These are phyloP conservation scores for Porites rus DNA, from an alignment of 92 coral and sea anemone genomes.

Conservation along the genomic window DNA sequence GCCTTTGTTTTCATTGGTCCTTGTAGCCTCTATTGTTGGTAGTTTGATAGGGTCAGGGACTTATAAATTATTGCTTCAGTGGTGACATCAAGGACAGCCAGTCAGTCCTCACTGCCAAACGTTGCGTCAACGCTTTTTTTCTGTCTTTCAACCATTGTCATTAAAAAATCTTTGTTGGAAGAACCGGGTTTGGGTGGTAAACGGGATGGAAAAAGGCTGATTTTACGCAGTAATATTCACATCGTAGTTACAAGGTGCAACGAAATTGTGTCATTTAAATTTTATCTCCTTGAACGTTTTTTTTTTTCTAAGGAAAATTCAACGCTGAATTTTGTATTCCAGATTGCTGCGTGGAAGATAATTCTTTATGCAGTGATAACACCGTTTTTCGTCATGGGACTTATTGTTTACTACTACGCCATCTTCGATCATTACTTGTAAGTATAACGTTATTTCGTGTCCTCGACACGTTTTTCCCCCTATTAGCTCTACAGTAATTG, in stretches of 20 bases:
- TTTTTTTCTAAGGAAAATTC: background rate
- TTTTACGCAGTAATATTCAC: background rate
- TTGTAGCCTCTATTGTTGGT: too few species aligned
- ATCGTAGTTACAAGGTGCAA: background rate
- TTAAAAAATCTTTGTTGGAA: too few species aligned
- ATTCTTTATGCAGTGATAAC: conserved; percentile 77
- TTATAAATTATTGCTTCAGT: too few species aligned
- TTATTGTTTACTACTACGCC: conserved; percentile 83
- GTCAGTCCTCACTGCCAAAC: too few species aligned
- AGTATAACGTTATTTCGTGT: conserved; percentile 34
- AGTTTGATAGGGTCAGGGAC: too few species aligned
- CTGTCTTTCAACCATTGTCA: too few species aligned
- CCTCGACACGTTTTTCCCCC: background rate
- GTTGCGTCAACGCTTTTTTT: too few species aligned
- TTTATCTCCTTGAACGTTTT: background rate
- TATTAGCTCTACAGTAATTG: too few species aligned
- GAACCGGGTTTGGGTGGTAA: too few species aligned
- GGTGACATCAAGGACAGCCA: too few species aligned
- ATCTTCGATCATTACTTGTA: conserved; percentile 91
- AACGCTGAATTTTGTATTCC: background rate
- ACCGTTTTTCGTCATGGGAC: conserved; percentile 84
- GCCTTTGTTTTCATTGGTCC: too few species aligned
- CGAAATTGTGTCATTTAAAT: background rate
- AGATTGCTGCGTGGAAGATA: conserved; percentile 85
- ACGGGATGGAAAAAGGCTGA: too few species aligned